Base-by-base conservation (phyloP, 2,797 vertebrate species). In the Anas flavirostris region DNA sequence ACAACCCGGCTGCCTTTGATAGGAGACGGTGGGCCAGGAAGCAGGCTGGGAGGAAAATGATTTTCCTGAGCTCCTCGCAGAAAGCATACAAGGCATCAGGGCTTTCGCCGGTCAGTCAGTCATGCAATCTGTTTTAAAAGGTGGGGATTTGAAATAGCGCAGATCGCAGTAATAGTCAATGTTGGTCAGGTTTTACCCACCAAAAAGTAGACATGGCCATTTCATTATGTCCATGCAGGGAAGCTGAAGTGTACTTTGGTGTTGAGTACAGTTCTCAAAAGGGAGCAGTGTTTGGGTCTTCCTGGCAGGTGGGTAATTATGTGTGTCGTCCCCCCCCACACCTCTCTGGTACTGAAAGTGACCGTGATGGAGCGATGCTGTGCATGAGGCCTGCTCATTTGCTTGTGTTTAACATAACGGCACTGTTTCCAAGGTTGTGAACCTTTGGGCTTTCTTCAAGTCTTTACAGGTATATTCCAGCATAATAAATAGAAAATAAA, bases 161-260 rank as follows among this genome's bases (percentile, higher is more conserved):
- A 1, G 21, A 67, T 76, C 44, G 15, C 23, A 79, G 18, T 48
- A 53, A 31, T 1, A 1, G 10, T 84, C 52, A 70, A 14, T 39
- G 39, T 37, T 48, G 6, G 28, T 88, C 37, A 77, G 4, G 67
- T 74, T 86, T 77, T 64, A 73, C 35, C 39, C 3, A 2, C 25
- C 48, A 10, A 66, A 83, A 39, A 69, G 43, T 0, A 75, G 62
- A 68, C 6, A 13, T 0, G 0, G 6, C 25, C 1, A 0, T 68
- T 86, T 70, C 35, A 31, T 28, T 67, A 31, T 35, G 41, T 67
- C 63, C 33, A 15, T 29, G 9, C 41, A 46, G 41, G n/a, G n/a
- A 67, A 56, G 75, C 55, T 5, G 2, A 82, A 80, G 25, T 63
- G 52, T 81, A 7, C 18, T 7, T 18, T 33, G 21, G 9, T 29